Evolutionary conservation across 1,140 invertebrate species (phyloP), one percentile per base, ranked within the genome.

Genomic region (Drosophila asahinai): DNA sequence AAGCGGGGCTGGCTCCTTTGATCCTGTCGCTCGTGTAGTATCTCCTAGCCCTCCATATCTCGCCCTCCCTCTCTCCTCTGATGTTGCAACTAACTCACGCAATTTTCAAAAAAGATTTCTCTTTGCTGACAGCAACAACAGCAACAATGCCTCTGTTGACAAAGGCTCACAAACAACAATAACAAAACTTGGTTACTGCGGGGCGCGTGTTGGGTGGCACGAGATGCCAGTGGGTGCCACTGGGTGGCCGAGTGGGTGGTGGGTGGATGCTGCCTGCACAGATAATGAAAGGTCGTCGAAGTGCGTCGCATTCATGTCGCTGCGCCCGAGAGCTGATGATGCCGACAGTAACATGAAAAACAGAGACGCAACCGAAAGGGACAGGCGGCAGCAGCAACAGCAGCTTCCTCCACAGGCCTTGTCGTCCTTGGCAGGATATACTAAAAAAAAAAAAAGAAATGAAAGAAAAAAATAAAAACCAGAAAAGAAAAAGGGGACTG

Each of bases 231-330:
- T 36, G 33, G 33, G 33, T 11, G 33, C 33, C 30, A 9, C 8
- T 33, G 60, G 43, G 38, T 22, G 14, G 30, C 30, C 2, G 8
- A 33, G 6, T n/a, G 19, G 11, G 15, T 8, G 43, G 4, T 12
- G 11, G 27, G 5, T 14, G n/a, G 38, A 7, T 6, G 33, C 38
- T 25, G 42, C 54, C 49, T 54, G 43, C 71, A 59, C 42, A 83
- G 86, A 89, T 89, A 89, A 90, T 90, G 79, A 90, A 89, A 89
- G 86, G 81, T 90, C 86, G 86, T 86, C 86, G 71, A 89, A 90
- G 86, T 89, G 83, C 84, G 86, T 86, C 70, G 81, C 78, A 74
- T 75, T 64, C 81, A 76, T 76, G 71, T 74, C 71, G 61, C 74
- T 76, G 73, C 62, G 48, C 62, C 60, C 45, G 55, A 62, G 78